These are phyloP conservation scores for Ginglymostoma cirratum DNA, from an alignment of 2,113 vertebrate species.

Conservation along the genomic window DNA sequence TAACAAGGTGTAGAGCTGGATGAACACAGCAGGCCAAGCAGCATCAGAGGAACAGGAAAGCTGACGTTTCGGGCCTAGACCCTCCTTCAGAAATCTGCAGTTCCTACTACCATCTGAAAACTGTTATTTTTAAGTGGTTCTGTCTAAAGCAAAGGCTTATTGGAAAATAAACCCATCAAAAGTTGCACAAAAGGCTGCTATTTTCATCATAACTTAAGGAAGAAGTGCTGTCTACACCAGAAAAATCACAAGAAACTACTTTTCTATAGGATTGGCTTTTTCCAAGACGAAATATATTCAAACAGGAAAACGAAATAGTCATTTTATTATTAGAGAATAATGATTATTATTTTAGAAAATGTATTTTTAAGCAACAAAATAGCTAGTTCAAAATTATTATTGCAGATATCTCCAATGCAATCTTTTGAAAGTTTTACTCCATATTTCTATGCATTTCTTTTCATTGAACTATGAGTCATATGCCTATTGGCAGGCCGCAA, in stretches of 20 bases:
- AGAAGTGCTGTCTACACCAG: neutral
- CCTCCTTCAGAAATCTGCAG: too few relatives aligned
- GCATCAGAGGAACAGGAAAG: too few relatives aligned
- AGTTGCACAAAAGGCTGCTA: neutral
- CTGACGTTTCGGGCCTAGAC: too few relatives aligned
- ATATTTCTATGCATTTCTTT: neutral
- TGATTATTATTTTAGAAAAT: neutral
- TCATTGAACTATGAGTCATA: neutral
- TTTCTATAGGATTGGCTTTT: neutral
- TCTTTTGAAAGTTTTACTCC: neutral
- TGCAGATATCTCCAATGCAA: neutral
- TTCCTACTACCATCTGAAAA: neutral
- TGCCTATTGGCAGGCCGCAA: neutral
- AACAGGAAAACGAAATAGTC: neutral
- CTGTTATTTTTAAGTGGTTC: neutral
- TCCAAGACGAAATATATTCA: neutral
- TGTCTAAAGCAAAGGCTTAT: neutral
- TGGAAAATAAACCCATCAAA: neutral
- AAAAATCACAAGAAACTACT: neutral
- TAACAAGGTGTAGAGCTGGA: too few relatives aligned
- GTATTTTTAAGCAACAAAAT: neutral
- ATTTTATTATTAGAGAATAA: neutral
- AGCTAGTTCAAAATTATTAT: neutral
- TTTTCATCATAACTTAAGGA: neutral
- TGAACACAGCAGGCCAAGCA: too few relatives aligned